phyloP scores from a whole-genome alignment of 2,113 vertebrate species.

The Parotia lawesii region DNA sequence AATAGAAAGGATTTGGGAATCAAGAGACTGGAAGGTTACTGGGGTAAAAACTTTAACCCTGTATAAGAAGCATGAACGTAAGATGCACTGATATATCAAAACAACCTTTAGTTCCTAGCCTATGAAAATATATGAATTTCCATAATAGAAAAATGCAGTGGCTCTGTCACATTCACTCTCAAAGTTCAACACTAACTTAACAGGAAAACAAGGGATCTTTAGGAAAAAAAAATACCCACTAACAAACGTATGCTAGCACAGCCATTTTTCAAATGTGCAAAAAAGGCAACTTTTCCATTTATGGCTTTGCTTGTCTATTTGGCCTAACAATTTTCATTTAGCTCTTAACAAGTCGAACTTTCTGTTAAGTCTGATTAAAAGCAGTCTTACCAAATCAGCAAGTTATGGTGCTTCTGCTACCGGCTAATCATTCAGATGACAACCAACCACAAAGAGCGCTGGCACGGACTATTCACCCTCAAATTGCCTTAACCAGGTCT shows the following conservation, averaged over 20 bases:
- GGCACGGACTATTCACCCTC: background rate
- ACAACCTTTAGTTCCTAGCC: background rate
- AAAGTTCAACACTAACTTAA: background rate
- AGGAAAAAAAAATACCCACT: background rate
- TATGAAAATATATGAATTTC: background rate
- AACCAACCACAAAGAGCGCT: background rate
- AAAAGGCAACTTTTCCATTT: background rate
- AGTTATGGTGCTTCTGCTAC: background rate
- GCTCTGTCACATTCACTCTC: background rate
- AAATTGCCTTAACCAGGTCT: background rate
- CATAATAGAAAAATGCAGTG: fast-evolving
- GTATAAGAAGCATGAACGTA: background rate
- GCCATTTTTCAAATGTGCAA: background rate
- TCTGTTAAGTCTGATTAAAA: constrained; percentile 1
- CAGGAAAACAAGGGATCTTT: background rate
- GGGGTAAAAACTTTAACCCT: background rate
- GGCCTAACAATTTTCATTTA: background rate
- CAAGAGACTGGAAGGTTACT: background rate
- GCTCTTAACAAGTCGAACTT: background rate
- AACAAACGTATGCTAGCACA: background rate
- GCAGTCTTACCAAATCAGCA: background rate
- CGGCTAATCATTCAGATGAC: background rate
- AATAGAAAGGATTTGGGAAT: background rate
- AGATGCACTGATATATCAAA: background rate
- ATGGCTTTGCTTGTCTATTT: background rate